Conservation (phyloP, 1,140 invertebrate species). For the Philopotamus ludificatus region DNA sequence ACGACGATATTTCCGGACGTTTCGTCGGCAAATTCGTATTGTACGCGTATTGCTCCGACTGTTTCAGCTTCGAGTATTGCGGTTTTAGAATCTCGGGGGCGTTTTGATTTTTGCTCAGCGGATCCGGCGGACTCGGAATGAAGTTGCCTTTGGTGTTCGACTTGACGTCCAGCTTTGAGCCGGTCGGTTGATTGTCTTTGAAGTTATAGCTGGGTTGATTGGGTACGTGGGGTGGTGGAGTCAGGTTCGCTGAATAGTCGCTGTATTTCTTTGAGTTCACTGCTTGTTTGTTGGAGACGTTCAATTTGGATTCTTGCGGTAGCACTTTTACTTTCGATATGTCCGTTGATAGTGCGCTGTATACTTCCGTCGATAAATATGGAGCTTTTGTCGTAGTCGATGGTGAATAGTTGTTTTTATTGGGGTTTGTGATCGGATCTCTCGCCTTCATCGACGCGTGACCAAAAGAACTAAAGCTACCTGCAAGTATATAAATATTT, state of each 20-base stretch:
- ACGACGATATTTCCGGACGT: conserved; percentile 29
- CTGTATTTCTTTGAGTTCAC: conserved; percentile 9
- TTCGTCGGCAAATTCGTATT: conserved; percentile 47
- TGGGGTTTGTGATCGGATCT: conserved; percentile 45
- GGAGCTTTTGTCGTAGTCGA: conserved; percentile 18
- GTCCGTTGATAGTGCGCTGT: conserved; percentile 37
- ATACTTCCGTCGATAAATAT: conserved; percentile 6
- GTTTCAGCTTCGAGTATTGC: conserved; percentile 35
- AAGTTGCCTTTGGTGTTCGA: conserved; percentile 44
- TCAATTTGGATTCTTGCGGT: conserved; percentile 27
- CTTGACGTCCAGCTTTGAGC: too few relatives aligned
- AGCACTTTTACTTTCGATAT: conserved; percentile 47
- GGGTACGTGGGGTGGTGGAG: conserved; percentile 32
- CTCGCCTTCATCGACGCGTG: conserved; percentile 52
- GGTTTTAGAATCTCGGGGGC: conserved; percentile 25
- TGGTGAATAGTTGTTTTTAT: conserved; percentile 46
- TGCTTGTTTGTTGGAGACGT: conserved; percentile 3
- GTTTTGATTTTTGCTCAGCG: conserved; percentile 45
- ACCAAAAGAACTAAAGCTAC: conserved; percentile 53
- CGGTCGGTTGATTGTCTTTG: conserved; percentile 33
- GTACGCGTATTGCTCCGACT: conserved; percentile 46
- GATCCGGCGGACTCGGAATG: conserved; percentile 54
- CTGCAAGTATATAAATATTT: conserved; percentile 44
- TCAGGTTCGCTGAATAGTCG: conserved; percentile 34
- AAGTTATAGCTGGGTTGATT: conserved; percentile 44